These are phyloP conservation scores for Glaucomys volans DNA, from an alignment of 2,113 vertebrate genomes.

Conservation along the genomic window DNA sequence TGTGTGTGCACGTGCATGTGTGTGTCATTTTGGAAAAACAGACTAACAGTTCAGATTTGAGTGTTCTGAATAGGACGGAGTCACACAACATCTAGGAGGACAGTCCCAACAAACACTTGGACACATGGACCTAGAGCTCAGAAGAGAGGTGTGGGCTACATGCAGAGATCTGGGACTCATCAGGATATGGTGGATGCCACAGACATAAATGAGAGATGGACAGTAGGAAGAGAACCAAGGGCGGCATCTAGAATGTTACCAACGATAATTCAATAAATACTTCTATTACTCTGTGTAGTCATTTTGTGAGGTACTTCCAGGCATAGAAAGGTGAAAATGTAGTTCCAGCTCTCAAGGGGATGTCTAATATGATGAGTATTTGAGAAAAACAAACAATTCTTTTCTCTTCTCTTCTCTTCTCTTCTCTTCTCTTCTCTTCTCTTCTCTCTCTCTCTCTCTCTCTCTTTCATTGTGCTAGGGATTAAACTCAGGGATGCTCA, in stretches of 20 bases:
- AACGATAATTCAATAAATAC: background rate
- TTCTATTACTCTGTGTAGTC: background rate
- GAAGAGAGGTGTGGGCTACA: background rate
- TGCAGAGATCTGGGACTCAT: background rate
- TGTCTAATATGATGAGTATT: background rate
- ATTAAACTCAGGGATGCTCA: too few species aligned
- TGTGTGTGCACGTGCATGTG: too few species aligned
- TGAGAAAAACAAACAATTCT: constrained; percentile 37
- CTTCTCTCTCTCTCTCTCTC: too few species aligned
- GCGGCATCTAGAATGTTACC: background rate
- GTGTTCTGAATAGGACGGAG: background rate
- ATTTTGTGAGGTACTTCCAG: background rate
- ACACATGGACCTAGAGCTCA: background rate
- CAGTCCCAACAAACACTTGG: background rate
- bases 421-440: too few species aligned
- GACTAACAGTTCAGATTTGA: background rate
- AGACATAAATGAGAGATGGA: background rate
- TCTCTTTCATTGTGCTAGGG: too few species aligned
- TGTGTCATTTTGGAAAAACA: background rate
- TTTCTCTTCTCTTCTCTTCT: too few species aligned
- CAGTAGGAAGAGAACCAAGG: background rate
- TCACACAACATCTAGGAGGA: background rate
- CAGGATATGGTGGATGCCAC: background rate
- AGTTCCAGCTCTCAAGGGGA: background rate
- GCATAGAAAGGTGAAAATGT: background rate